phyloP scores from a whole-genome alignment of 2,888 invertebrate genomes.

The Dasysyrphus albostriatus region DNA sequence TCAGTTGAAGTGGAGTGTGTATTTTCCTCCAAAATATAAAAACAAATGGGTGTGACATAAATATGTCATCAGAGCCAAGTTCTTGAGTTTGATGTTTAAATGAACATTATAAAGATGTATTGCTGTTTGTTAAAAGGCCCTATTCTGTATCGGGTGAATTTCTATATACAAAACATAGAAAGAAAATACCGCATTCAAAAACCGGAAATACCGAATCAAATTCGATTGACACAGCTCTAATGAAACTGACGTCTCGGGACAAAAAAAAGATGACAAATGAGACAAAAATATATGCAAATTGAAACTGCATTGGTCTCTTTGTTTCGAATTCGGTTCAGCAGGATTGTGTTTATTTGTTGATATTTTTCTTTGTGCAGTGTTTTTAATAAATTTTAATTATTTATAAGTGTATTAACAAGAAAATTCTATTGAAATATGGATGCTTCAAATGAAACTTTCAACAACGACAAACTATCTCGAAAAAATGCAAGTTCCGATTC shows the following conservation, averaged over 20 bases:
- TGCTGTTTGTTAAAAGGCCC: too few species aligned
- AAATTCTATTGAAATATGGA: constrained; percentile 33
- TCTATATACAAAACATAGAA: too few species aligned
- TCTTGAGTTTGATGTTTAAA: too few species aligned
- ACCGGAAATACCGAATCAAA: too few species aligned
- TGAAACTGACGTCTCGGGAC: neutral
- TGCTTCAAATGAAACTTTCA: neutral
- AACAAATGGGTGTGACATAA: too few species aligned
- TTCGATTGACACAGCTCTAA: neutral
- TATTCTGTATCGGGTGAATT: too few species aligned
- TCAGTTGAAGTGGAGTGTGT: too few species aligned
- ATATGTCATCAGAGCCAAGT: too few species aligned
- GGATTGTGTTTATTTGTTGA: neutral
- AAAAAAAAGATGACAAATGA: neutral
- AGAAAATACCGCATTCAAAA: too few species aligned
- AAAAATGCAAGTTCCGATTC: constrained; percentile 93
- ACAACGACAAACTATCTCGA: constrained; percentile 77
- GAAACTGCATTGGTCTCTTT: neutral
- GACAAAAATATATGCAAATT: neutral
- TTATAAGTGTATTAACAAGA: neutral
- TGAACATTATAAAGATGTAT: too few species aligned
- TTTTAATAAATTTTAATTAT: neutral
- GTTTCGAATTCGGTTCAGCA: neutral
- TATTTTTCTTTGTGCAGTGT: neutral
- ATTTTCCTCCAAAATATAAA: too few species aligned